Conservation (phyloP, 2,113 vertebrate species). For the Phaethornis superciliosus region DNA sequence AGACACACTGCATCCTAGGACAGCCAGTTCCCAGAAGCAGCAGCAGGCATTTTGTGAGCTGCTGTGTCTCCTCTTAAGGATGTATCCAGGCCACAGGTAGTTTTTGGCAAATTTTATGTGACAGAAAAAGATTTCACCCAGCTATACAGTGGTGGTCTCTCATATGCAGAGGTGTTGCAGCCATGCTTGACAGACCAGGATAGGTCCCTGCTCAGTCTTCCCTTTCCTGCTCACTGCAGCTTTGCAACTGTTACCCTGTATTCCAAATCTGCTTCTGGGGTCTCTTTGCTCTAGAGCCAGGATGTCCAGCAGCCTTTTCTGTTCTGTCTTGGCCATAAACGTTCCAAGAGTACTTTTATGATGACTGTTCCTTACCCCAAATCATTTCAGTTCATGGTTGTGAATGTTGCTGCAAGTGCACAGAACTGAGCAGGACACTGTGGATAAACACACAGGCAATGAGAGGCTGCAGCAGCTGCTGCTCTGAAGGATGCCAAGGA, state of each 20-base stretch:
- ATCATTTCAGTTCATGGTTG: background rate
- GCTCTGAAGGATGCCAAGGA: background rate
- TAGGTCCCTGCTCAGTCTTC: background rate
- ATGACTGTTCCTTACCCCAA: background rate
- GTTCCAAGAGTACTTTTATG: background rate
- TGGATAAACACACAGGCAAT: fast-evolving
- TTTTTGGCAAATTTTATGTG: background rate
- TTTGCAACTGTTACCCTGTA: background rate
- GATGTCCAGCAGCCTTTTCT: background rate
- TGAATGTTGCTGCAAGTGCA: background rate
- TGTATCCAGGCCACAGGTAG: background rate
- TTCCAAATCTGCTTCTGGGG: background rate
- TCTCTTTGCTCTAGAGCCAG: background rate
- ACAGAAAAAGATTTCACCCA: background rate
- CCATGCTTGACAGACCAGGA: background rate
- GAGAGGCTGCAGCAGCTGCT: background rate
- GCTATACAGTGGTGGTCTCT: background rate
- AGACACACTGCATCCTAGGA: background rate
- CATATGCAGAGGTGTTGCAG: background rate
- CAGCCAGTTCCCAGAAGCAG: background rate
- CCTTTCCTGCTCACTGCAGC: background rate
- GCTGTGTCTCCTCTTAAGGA: background rate
- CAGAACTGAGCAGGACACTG: background rate
- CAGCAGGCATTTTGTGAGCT: background rate
- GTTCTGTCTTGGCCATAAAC: background rate